phyloP scores from a whole-genome alignment of 1,140 invertebrate species.

The Scaptomyza pallida region DNA sequence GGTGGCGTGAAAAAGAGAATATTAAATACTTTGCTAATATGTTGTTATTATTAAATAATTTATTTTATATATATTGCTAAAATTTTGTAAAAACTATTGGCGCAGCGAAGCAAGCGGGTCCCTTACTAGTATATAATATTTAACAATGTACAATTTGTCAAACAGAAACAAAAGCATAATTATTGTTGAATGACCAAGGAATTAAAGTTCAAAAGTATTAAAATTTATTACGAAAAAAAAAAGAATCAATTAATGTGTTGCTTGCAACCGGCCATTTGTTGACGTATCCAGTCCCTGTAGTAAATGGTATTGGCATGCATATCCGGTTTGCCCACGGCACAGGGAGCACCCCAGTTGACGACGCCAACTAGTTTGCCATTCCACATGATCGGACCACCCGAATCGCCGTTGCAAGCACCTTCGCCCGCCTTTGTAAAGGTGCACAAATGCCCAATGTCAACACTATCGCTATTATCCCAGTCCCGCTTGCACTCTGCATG shows the following conservation, averaged over 20 bases:
- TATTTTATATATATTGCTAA: no score
- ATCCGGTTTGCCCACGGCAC: constrained; percentile 85
- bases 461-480: constrained; percentile 44
- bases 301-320: constrained; percentile 84
- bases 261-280: constrained; percentile 41
- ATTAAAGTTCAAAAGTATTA: neutral
- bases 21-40: no score
- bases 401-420: constrained; percentile 86
- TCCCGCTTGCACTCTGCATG: constrained; percentile 44
- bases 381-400: constrained; percentile 85
- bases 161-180: constrained; percentile 53
- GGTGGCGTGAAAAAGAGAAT: no score
- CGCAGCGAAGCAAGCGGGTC: no score
- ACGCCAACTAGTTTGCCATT: constrained; percentile 84
- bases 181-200: constrained; percentile 11
- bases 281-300: constrained; percentile 74
- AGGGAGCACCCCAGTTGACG: constrained; percentile 86
- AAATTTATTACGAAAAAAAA: constrained; percentile 1
- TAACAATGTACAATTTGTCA: no score
- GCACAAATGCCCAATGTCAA: constrained; percentile 85
- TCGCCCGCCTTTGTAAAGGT: constrained; percentile 86
- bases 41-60: no score
- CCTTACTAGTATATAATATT: no score
- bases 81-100: no score
- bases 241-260: constrained; percentile 42